phyloP scores from a whole-genome alignment of 2,113 vertebrate genomes.

The Hyaena hyaena region DNA sequence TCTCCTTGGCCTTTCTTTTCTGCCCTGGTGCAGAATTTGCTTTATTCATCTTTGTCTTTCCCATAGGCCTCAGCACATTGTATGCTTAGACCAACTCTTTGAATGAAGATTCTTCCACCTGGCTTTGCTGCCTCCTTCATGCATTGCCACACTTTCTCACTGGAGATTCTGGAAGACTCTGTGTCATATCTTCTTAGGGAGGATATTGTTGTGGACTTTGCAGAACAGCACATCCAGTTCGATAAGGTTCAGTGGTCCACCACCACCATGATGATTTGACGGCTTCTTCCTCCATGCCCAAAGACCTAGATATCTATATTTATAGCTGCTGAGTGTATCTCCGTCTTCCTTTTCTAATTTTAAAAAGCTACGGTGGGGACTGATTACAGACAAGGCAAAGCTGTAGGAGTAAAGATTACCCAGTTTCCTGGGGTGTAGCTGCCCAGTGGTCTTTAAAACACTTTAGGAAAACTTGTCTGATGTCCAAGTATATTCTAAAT shows the following conservation, averaged over 20 bases:
- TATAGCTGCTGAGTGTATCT: background rate
- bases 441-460: constrained; percentile 18
- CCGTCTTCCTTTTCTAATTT: background rate
- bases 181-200: background rate
- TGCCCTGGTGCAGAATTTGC: background rate
- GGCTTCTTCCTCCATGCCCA: background rate
- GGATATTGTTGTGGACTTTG: background rate
- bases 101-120: background rate
- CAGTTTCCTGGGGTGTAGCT: background rate
- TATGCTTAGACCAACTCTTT: background rate
- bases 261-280: background rate
- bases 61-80: background rate
- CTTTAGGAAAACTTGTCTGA: background rate
- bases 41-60: background rate
- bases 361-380: background rate
- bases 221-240: background rate
- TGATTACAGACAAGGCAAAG: background rate
- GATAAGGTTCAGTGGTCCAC: background rate
- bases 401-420: background rate
- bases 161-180: background rate
- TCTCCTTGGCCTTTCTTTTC: too few relatives aligned
- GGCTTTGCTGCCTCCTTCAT: background rate
- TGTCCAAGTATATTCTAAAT: background rate
- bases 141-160: background rate
- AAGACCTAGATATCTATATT: background rate